Evolutionary conservation across 2,888 invertebrate genomes (phyloP).

Genomic region (Drosophila gaucha): DNA sequence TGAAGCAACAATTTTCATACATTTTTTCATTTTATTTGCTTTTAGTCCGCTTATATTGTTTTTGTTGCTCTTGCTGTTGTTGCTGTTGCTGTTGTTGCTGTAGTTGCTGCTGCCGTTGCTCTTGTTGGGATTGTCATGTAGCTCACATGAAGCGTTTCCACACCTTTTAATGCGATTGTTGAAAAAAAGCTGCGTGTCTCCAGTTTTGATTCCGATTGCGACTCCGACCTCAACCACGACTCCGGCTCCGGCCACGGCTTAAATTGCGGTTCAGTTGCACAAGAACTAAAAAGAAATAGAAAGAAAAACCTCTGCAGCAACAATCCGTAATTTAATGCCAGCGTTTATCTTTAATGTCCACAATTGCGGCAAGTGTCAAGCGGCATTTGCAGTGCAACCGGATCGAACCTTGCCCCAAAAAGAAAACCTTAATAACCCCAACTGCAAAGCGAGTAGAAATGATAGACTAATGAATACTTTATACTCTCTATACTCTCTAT

Average conservation of each 20-base stretch:
- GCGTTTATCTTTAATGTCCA: background rate
- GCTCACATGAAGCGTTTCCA: constrained; percentile 48
- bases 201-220: background rate
- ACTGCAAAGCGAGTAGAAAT: no score
- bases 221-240: background rate
- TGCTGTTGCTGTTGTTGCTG: constrained; percentile 16
- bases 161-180: constrained; percentile 39
- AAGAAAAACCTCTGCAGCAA: background rate
- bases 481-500: no score
- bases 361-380: background rate
- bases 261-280: background rate
- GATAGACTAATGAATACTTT: no score
- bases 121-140: constrained; percentile 30
- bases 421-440: no score
- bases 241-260: background rate
- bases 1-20: constrained; percentile 46
- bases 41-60: constrained; percentile 21
- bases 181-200: constrained; percentile 4
- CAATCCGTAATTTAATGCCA: background rate
- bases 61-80: constrained; percentile 13
- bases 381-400: background rate
- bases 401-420: no score
- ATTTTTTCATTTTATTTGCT: constrained; percentile 48
- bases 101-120: constrained; percentile 14
- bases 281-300: constrained; percentile 24